A percentile compares a stretch with the other conserved stretches of the same genome.
These are phyloP conservation scores for Albula goreensis DNA, from an alignment of 2,113 vertebrate genomes.

Conservation along the genomic window DNA sequence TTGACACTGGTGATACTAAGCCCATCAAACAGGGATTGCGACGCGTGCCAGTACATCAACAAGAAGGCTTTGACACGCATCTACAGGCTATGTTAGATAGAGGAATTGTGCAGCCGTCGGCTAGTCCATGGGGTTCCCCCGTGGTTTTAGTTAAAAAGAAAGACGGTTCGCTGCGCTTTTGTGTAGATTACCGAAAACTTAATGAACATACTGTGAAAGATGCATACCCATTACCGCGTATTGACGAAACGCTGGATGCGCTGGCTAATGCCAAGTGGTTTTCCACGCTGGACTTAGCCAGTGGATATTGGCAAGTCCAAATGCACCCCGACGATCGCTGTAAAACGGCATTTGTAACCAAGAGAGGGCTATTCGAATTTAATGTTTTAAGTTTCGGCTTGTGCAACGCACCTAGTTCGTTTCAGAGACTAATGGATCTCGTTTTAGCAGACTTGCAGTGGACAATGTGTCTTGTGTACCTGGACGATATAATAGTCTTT, in stretches of 20 bases:
- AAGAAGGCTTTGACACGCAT: no score
- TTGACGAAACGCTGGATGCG: neutral
- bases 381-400: neutral
- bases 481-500: no score
- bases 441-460: neutral
- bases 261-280: no score
- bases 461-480: no score
- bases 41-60: no score
- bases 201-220: neutral
- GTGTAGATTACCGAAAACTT: neutral
- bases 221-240: neutral
- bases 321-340: no score
- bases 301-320: no score
- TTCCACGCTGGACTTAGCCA: no score
- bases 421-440: neutral
- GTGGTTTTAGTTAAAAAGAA: neutral
- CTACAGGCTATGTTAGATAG: no score
- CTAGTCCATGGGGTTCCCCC: neutral
- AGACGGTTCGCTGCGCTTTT: neutral
- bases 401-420: neutral
- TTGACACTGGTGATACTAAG: no score
- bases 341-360: no score
- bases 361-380: neutral
- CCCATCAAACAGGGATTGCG: no score
- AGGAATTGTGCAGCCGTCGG: neutral